A percentile compares a stretch with the other conserved stretches of the same genome.
These are phyloP conservation scores for Pipistrellus pygmaeus DNA, from an alignment of 2,797 vertebrate species.

Conservation along the genomic window DNA sequence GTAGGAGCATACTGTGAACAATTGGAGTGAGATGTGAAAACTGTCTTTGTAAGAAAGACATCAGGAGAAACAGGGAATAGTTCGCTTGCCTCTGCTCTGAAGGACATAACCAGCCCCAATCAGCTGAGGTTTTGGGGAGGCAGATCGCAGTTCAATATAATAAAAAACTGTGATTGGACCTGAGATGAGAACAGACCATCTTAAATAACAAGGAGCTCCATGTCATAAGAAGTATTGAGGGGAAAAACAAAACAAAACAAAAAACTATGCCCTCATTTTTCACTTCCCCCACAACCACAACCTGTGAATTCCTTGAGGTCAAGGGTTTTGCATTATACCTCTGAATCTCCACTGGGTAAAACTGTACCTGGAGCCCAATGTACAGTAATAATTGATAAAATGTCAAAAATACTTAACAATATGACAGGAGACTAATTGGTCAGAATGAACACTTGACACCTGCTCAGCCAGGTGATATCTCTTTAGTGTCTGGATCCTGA, in stretches of 20 bases:
- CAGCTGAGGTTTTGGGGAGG: background rate
- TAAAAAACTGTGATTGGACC: background rate
- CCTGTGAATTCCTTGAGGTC: constrained; percentile 18
- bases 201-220: background rate
- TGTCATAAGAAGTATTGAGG: background rate
- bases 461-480: background rate
- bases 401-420: constrained; percentile 24
- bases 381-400: background rate
- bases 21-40: background rate
- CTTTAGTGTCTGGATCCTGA: background rate
- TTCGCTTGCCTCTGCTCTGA: background rate
- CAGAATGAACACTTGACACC: background rate
- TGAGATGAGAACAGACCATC: background rate
- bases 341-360: background rate
- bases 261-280: background rate
- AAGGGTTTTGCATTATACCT: background rate
- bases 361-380: background rate
- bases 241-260: background rate
- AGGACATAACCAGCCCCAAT: background rate
- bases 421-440: background rate
- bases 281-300: background rate
- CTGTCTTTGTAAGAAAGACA: background rate
- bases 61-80: background rate
- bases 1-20: background rate
- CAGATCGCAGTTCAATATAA: background rate